phyloP scores from a whole-genome alignment of 2,888 invertebrate species.

The Megastigmus dorsalis region DNA sequence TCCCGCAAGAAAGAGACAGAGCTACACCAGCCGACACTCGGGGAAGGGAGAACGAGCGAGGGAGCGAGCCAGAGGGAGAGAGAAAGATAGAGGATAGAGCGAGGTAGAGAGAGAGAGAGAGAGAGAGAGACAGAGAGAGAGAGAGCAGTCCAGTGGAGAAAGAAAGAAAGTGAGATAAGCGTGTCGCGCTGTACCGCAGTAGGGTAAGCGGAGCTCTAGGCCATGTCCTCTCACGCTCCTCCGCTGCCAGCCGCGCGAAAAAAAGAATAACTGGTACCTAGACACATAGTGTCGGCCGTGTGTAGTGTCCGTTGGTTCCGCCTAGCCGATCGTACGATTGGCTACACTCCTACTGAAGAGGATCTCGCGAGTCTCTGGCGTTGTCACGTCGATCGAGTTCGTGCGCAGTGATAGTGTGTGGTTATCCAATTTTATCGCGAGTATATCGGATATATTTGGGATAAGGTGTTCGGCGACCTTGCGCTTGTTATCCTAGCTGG shows the following conservation, averaged over 20 bases:
- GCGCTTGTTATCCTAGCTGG: too few species aligned
- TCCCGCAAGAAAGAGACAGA: constrained; percentile 38
- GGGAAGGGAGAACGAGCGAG: neutral
- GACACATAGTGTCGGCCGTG: too few species aligned
- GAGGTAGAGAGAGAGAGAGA: neutral
- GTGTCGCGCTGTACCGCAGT: constrained; percentile 64
- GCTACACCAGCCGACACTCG: neutral
- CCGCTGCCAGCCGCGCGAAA: neutral
- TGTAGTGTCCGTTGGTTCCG: too few species aligned
- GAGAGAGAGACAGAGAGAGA: neutral
- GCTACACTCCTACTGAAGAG: too few species aligned
- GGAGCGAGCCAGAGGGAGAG: neutral
- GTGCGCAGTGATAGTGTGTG: too few species aligned
- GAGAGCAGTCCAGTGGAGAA: constrained; percentile 1
- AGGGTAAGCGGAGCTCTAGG: constrained; percentile 64
- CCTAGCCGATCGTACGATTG: too few species aligned
- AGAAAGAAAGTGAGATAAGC: constrained; percentile 41
- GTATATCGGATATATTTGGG: too few species aligned
- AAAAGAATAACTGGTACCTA: too few species aligned
- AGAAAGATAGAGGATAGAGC: neutral
- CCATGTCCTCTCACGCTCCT: constrained; percentile 54
- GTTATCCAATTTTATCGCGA: too few species aligned
- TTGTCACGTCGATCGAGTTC: too few species aligned
- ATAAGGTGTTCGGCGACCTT: too few species aligned
- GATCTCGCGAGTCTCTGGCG: too few species aligned